Evolutionary conservation across 2,888 invertebrate species (phyloP), one percentile per base, ranked within the genome.

Genomic region (Hemaris fuciformis): DNA sequence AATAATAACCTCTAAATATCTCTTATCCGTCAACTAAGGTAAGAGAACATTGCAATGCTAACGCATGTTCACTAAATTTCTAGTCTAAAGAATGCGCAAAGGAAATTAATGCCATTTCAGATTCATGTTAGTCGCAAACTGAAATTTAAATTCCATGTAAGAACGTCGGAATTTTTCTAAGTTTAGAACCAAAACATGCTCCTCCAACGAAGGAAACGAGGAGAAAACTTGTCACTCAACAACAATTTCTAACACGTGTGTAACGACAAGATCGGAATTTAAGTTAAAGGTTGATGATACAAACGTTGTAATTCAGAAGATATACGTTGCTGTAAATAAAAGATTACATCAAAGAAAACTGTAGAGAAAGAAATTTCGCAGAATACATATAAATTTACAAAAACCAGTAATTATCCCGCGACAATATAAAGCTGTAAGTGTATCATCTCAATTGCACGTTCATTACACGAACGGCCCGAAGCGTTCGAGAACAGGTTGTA

Each of bases 351-450:
- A 18, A 15, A 31, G 27, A 27, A 53, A 53, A 18, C 1, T 25
- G 7, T 15, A 53, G 6, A 53, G 27, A 31, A 15, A 10, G 8
- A 53, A 53, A 20, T 18, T 31, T 3, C 31, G 10, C 53, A 18
- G 15, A 43, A 22, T 10, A 6, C 43, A 15, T 15, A 31, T 31
- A 53, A 31, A 31, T 31, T 53, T 27, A 22, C 15, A 43, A 64
- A 60, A 69, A 62, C 62, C 65, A 62, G 62, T 62, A 62, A 64
- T 59, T 31, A 13, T 45, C 22, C 62, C 62, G 65, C 62, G 74
- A 74, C 76, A 75, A 69, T 74, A 72, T 77, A 72, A 77, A 74
- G 79, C 70, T 64, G 74, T 76, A 75, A 75, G 74, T 71, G 74
- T 76, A 73, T 72, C 74, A 77, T 78, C 76, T 77, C 74, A 77